Evolutionary conservation across 2,113 vertebrate genomes (phyloP).

Genomic region (Loxodonta africana): DNA sequence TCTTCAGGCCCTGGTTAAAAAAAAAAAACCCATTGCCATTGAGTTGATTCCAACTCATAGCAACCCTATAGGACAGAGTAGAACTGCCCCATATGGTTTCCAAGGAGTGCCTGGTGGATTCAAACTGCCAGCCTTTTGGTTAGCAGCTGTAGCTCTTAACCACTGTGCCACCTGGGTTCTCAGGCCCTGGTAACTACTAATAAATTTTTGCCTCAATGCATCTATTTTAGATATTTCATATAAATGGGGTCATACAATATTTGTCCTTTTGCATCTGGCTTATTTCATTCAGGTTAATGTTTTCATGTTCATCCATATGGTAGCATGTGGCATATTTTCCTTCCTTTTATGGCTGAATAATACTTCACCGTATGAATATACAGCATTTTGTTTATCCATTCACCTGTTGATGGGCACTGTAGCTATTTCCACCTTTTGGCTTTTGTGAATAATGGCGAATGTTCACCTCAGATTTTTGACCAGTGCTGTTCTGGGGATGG

Average conservation of each 20-base stretch:
- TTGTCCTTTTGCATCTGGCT: background rate
- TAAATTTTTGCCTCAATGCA: background rate
- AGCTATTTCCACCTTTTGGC: background rate
- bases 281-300: background rate
- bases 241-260: background rate
- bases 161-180: too few relatives aligned
- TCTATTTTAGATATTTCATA: background rate
- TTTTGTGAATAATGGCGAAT: background rate
- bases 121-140: too few relatives aligned
- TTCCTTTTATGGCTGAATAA: background rate
- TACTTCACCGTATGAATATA: background rate
- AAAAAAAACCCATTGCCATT: too few relatives aligned
- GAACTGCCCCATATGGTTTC: too few relatives aligned
- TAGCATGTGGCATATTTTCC: background rate
- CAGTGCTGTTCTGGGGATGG: background rate
- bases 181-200: background rate
- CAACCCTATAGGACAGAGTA: too few relatives aligned
- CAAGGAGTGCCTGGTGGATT: too few relatives aligned
- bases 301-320: background rate
- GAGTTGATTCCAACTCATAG: too few relatives aligned
- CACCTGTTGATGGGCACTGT: background rate
- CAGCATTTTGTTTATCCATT: background rate
- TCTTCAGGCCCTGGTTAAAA: too few relatives aligned
- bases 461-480: background rate
- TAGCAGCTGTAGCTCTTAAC: too few relatives aligned